Evolutionary conservation across 2,113 vertebrate species (phyloP).

Genomic region (Sinocyclocheilus anophthalmus): DNA sequence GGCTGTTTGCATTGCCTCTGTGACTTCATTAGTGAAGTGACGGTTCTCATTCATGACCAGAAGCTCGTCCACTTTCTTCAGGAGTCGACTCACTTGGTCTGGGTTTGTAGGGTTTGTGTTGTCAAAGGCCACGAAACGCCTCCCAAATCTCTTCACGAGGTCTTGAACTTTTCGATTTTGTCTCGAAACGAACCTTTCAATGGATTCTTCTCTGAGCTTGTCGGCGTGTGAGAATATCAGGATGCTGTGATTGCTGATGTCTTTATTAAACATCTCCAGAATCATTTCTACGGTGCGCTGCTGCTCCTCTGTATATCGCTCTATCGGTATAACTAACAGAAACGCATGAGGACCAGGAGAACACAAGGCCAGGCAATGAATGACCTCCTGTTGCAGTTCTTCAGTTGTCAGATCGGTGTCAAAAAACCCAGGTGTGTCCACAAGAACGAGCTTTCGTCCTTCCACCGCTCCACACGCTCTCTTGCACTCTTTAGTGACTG

Average conservation of each 20-base stretch:
- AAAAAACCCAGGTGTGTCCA: conserved; percentile 55
- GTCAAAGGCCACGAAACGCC: conserved; percentile 44
- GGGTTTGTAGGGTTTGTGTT: conserved; percentile 37
- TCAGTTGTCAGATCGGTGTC: conserved; percentile 19
- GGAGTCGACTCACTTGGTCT: conserved; percentile 45
- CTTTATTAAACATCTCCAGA: conserved; percentile 10
- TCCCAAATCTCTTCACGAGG: conserved; percentile 33
- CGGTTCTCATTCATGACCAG: not conserved
- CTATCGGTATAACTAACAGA: conserved; percentile 47
- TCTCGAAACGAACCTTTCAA: conserved; percentile 43
- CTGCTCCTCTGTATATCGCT: conserved; percentile 46
- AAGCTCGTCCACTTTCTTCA: conserved; percentile 35
- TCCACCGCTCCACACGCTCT: not conserved
- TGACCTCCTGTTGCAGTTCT: not conserved
- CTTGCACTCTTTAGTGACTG: conserved; percentile 47
- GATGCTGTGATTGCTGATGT: conserved; percentile 39
- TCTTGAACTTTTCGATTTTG: conserved; percentile 17
- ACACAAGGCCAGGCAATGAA: conserved; percentile 39
- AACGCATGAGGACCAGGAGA: conserved; percentile 54
- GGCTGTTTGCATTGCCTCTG: not conserved
- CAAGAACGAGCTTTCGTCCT: conserved; percentile 14
- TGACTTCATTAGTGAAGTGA: conserved; percentile 14
- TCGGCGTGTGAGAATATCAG: conserved; percentile 54
- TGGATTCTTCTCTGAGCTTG: conserved; percentile 15
- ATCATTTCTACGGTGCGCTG: conserved; percentile 34